Percentiles rank a stretch among this genome's conserved stretches.
Conservation (phyloP, 2,888 invertebrate genomes). For the Chloromyia formosa region DNA sequence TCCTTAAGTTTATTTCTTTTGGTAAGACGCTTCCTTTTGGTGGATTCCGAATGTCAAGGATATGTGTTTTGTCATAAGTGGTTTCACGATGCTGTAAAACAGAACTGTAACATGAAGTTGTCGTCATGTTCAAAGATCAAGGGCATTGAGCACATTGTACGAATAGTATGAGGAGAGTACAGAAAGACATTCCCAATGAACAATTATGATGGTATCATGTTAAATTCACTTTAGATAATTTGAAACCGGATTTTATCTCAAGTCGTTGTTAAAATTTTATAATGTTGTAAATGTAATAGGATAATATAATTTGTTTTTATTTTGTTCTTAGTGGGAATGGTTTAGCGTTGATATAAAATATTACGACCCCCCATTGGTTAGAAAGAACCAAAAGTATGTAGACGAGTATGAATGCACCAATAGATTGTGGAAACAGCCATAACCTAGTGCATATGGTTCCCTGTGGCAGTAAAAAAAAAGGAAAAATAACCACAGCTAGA, state of each 20-base stretch:
- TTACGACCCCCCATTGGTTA: too few relatives aligned
- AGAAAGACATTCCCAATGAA: background rate
- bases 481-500: too few relatives aligned
- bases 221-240: constrained; percentile 35
- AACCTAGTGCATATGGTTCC: too few relatives aligned
- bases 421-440: too few relatives aligned
- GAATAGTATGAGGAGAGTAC: background rate
- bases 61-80: constrained; percentile 29
- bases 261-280: constrained; percentile 1
- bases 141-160: background rate
- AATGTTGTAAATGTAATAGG: too few relatives aligned
- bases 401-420: too few relatives aligned
- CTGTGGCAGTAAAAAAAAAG: too few relatives aligned
- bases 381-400: too few relatives aligned
- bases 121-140: background rate
- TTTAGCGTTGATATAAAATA: too few relatives aligned
- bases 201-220: background rate
- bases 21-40: background rate
- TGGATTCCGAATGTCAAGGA: constrained; percentile 10
- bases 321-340: too few relatives aligned
- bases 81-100: constrained; percentile 21
- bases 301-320: too few relatives aligned
- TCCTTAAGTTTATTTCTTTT: background rate
- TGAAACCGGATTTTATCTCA: constrained; percentile 21
- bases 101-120: constrained; percentile 7